Conservation (phyloP, 1,140 invertebrate genomes). For the Carcinoscorpius rotundicauda region DNA sequence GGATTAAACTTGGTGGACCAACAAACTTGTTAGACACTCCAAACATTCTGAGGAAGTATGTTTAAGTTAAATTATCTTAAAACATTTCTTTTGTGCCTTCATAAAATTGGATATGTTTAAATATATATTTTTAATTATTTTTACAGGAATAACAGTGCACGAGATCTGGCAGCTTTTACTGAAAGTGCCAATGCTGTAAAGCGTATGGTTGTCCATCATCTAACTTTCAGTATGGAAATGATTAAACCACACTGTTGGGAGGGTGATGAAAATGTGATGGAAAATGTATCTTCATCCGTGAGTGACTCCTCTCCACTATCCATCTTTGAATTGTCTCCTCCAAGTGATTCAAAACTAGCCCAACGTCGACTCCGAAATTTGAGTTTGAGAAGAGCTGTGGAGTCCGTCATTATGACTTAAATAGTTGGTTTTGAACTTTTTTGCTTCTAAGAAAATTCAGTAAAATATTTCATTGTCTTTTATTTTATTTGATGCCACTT, state of each 20-base stretch:
- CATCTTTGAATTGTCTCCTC: conserved; percentile 65
- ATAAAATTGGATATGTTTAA: neutral
- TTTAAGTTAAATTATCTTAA: neutral
- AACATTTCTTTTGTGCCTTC: neutral
- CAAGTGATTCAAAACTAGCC: conserved; percentile 65
- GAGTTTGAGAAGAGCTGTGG: neutral
- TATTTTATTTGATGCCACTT: too few relatives aligned
- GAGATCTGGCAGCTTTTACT: conserved; percentile 81
- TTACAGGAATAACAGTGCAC: conserved; percentile 73
- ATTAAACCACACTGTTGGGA: neutral
- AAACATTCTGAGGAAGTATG: conserved; percentile 66
- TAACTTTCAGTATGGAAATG: conserved; percentile 49
- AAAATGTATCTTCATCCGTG: conserved; percentile 7
- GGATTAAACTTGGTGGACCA: conserved; percentile 46
- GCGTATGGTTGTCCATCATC: conserved; percentile 81
- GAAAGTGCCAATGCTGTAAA: conserved; percentile 90
- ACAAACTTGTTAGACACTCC: conserved; percentile 57
- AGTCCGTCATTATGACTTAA: neutral
- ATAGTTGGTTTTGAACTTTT: too few relatives aligned
- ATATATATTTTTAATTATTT: neutral
- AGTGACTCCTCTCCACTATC: conserved; percentile 24
- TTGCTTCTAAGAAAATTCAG: too few relatives aligned
- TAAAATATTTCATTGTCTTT: too few relatives aligned
- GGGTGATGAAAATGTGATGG: conserved; percentile 24
- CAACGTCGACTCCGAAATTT: conserved; percentile 48